Conservation (phyloP, 2,113 vertebrate genomes). For the Trochalopteron elliotii region DNA sequence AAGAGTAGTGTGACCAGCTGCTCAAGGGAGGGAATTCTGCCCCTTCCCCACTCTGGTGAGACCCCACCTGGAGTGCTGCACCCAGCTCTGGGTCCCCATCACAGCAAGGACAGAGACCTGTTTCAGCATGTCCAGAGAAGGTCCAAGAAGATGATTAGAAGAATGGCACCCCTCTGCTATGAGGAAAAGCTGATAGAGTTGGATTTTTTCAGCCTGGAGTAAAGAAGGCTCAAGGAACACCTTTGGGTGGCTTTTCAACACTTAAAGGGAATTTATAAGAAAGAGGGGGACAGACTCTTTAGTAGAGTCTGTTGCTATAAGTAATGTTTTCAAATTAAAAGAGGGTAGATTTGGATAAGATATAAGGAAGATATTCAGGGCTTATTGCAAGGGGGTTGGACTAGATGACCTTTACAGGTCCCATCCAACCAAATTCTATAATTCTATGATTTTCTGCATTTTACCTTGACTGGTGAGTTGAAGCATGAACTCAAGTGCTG, state of each 20-base stretch:
- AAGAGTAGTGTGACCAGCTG: not conserved
- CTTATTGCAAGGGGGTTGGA: not conserved
- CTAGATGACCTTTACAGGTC: not conserved
- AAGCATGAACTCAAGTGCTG: not conserved
- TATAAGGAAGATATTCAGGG: not conserved
- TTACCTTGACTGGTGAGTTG: not conserved
- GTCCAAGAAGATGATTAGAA: not conserved
- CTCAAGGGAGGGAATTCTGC: not conserved
- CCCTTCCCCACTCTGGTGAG: not conserved
- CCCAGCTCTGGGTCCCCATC: not conserved
- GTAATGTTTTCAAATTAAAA: not conserved
- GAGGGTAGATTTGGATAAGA: not conserved
- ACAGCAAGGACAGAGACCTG: not conserved
- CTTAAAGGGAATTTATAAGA: not conserved
- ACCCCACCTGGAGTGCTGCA: not conserved
- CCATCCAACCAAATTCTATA: not conserved
- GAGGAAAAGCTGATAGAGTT: not conserved
- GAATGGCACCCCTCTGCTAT: not conserved
- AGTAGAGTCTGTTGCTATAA: not conserved
- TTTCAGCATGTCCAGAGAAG: not conserved
- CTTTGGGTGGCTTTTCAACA: not conserved
- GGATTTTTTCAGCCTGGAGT: not conserved
- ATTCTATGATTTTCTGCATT: not conserved
- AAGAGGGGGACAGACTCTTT: not conserved
- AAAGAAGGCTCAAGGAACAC: not conserved